Evolutionary conservation across 35 echinoderm and acorn worm genomes (phyloP).

Genomic region (Ophiothrix spiculata): DNA sequence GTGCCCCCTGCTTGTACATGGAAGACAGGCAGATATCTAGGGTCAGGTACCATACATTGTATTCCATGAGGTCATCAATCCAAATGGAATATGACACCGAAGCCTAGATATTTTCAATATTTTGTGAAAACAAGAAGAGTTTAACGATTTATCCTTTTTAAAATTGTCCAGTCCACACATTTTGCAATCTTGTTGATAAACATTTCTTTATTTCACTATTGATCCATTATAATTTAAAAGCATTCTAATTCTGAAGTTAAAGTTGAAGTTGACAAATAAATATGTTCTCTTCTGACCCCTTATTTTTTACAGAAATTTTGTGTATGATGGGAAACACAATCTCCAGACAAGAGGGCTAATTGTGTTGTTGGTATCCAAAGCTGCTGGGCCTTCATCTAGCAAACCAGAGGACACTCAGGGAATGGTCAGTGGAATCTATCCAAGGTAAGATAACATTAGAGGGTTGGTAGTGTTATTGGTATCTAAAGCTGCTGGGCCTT

Average conservation of each 20-base stretch:
- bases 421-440: constrained; percentile 61
- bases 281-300: background rate
- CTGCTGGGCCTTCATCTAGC: constrained; percentile 54
- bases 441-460: constrained; percentile 75
- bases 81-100: no score
- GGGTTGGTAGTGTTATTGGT: constrained; percentile 52
- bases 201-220: no score
- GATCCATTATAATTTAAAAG: no score
- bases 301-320: constrained; percentile 65
- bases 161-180: no score
- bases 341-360: constrained; percentile 86
- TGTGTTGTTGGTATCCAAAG: constrained; percentile 79
- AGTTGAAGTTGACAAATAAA: no score
- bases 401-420: background rate
- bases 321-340: constrained; percentile 85
- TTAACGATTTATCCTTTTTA: no score
- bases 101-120: no score
- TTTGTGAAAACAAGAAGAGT: no score
- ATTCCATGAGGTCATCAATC: background rate
- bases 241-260: no score
- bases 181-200: no score
- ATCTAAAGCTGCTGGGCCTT: constrained; percentile 77
- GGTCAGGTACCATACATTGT: background rate
- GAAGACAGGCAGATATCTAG: no score
- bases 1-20: no score